A percentile compares a stretch with the other conserved stretches of the same genome.
Evolutionary conservation across 2,888 invertebrate genomes (phyloP).

Genomic region (Mythimna pallens): DNA sequence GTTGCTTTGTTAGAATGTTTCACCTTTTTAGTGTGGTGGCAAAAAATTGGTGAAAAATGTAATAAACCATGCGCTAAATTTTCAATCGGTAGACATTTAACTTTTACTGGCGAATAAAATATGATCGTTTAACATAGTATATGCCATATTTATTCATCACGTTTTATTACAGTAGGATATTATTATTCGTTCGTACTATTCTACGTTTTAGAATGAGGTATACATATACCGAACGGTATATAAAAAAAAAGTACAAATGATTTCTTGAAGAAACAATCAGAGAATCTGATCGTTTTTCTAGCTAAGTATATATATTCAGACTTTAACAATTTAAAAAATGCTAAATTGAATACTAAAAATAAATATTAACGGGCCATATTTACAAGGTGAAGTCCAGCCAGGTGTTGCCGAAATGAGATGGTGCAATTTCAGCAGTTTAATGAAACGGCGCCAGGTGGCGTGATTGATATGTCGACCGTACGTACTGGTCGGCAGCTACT

Average conservation of each 20-base stretch:
- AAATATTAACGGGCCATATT: slow-evolving; percentile 33
- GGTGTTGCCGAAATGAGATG: slow-evolving; percentile 40
- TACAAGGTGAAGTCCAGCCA: slow-evolving; percentile 42
- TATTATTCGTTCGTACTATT: too few species aligned
- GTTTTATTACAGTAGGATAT: too few species aligned
- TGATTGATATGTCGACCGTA: slow-evolving; percentile 20
- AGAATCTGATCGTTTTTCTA: too few species aligned
- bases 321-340: neutral
- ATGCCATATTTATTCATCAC: neutral
- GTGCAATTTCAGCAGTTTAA: slow-evolving; percentile 57
- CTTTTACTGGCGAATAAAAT: neutral
- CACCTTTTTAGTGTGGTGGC: neutral
- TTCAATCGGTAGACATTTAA: neutral
- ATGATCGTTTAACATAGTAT: neutral
- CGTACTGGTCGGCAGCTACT: slow-evolving; percentile 28
- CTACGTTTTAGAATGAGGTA: too few species aligned
- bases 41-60: neutral
- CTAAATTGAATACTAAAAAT: slow-evolving; percentile 16
- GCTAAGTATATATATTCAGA: too few species aligned
- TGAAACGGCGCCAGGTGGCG: slow-evolving; percentile 56
- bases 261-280: too few species aligned
- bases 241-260: too few species aligned
- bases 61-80: neutral
- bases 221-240: too few species aligned
- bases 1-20: neutral